Conservation (phyloP, 2,888 invertebrate species). For the Xestoiulus laeticollis region DNA sequence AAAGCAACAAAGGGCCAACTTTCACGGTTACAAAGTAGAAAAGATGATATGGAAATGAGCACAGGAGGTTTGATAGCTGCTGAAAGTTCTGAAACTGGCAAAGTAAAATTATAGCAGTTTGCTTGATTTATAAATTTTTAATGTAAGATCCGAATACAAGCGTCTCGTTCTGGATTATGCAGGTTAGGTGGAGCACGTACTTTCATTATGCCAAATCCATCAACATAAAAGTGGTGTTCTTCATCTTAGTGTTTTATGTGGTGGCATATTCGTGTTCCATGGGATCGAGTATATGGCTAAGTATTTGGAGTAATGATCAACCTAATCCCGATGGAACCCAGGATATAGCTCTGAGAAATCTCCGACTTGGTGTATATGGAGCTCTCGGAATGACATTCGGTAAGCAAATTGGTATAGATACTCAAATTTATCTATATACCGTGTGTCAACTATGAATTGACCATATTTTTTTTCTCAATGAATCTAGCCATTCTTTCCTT, state of each 20-base stretch:
- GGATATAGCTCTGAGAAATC: conserved; percentile 58
- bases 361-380: conserved; percentile 67
- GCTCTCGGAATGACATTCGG: conserved; percentile 63
- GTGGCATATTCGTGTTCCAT: conserved; percentile 51
- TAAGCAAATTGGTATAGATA: conserved; percentile 54
- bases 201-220: conserved; percentile 53
- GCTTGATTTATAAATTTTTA: background rate
- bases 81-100: conserved; percentile 65
- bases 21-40: background rate
- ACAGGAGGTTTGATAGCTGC: conserved; percentile 63
- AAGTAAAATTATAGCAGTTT: conserved; percentile 56
- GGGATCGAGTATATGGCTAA: conserved; percentile 60
- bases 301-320: conserved; percentile 60
- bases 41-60: background rate
- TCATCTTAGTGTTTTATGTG: conserved; percentile 52
- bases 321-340: conserved; percentile 56
- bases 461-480: background rate
- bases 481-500: conserved; percentile 58
- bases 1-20: background rate
- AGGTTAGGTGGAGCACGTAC: conserved; percentile 54
- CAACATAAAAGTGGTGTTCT: conserved; percentile 44
- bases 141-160: background rate
- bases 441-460: no score
- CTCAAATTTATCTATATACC: background rate
- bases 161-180: background rate